These are phyloP conservation scores for Stenolophus ochropezus DNA, from an alignment of 2,888 invertebrate species.

Conservation along the genomic window DNA sequence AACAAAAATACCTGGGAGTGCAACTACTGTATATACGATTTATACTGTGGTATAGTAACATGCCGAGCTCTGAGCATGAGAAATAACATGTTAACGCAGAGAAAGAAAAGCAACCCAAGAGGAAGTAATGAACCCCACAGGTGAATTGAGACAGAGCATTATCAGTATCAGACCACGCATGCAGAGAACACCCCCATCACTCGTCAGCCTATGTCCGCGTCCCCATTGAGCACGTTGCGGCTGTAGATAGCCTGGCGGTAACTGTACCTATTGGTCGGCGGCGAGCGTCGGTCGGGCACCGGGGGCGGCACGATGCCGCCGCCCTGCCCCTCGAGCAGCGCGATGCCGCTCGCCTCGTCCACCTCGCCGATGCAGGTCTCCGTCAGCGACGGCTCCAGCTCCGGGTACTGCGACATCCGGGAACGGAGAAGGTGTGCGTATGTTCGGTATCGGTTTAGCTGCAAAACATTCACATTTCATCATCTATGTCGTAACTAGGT, in stretches of 20 bases:
- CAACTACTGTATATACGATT: no score
- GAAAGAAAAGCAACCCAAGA: background rate
- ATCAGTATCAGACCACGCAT: constrained; percentile 80
- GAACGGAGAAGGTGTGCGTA: constrained; percentile 86
- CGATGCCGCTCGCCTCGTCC: constrained; percentile 71
- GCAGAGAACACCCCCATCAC: constrained; percentile 89
- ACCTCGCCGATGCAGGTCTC: constrained; percentile 78
- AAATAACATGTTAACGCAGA: background rate
- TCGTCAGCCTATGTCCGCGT: constrained; percentile 84
- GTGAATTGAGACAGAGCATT: constrained; percentile 48
- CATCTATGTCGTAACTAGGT: no score
- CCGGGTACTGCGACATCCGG: constrained; percentile 77
- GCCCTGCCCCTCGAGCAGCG: constrained; percentile 65
- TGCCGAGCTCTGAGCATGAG: background rate
- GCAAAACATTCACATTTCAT: no score
- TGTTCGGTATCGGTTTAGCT: constrained; percentile 90
- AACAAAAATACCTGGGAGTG: no score
- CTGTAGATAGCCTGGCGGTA: constrained; percentile 82
- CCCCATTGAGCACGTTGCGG: constrained; percentile 77
- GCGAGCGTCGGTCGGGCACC: constrained; percentile 75
- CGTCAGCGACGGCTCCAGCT: constrained; percentile 75
- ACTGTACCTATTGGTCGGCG: constrained; percentile 80
- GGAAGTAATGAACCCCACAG: constrained; percentile 9
- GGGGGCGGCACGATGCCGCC: constrained; percentile 76
- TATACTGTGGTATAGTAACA: background rate